Evolutionary conservation across 2,113 vertebrate genomes (phyloP).

Genomic region (Xyrauchen texanus): DNA sequence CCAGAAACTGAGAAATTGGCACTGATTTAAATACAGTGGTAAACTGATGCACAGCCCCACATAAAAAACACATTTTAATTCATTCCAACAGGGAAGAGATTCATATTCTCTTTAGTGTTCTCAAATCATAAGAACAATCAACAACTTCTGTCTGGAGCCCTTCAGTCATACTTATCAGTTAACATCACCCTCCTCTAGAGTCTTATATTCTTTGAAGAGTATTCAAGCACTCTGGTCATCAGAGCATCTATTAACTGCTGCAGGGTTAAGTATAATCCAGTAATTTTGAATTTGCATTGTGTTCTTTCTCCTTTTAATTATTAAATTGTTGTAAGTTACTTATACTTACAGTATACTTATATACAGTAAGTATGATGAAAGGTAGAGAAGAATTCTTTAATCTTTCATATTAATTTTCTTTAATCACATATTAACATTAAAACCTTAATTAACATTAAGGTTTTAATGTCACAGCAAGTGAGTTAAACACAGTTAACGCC

Average conservation of each 20-base stretch:
- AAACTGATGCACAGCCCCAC: too few relatives aligned
- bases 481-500: background rate
- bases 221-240: constrained; percentile 11
- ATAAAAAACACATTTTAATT: constrained; percentile 19
- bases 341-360: too few relatives aligned
- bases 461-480: background rate
- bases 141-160: constrained; percentile 8
- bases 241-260: background rate
- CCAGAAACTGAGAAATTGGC: background rate
- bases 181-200: constrained; percentile 5
- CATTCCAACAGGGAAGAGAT: background rate
- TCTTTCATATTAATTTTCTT: constrained; percentile 13
- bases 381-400: background rate
- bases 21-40: background rate
- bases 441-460: too few relatives aligned
- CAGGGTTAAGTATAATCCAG: background rate
- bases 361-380: constrained; percentile 21
- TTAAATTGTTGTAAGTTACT: background rate
- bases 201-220: constrained; percentile 16
- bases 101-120: background rate
- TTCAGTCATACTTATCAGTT: constrained; percentile 36
- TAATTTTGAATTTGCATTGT: background rate
- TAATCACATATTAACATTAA: too few relatives aligned
- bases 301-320: background rate
- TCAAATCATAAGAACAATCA: constrained; percentile 21